Base-by-base conservation (phyloP, 2,888 invertebrate genomes). In the Pristionchus maxplancki region DNA sequence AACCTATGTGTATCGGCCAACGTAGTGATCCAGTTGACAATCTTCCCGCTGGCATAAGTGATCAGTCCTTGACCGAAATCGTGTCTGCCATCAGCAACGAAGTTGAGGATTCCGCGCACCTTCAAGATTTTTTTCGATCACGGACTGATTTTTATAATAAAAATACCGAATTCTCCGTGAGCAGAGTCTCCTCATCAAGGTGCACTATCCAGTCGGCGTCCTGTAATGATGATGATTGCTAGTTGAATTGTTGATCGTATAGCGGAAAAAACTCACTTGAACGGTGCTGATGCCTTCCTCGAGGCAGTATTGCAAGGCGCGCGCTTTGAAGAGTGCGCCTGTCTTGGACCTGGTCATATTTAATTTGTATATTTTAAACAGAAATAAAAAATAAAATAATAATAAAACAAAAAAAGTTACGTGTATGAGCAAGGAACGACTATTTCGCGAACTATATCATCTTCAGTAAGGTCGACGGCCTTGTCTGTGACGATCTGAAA, bases 1-100 rank as follows among this genome's bases (percentile, higher is more conserved):
- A n/a, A 93, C 94, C 94, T 89, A 88, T 94, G 95, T 94, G 97
- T 97, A 95, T 98, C 98, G 20, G 98, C 98, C 91, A 98, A 95
- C 0, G 98, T 98, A 31, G 98, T 98, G 90, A 98, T 96, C 98
- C 98, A 98, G 95, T 98, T 98, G 88, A 98, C 97, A 91, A 98
- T 95, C 83, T 97, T 97, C 95, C 98, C 98, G 95, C 98, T 98
- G 9, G 98, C 98, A 95, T 98, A 98, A 0, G 94, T 95, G 89
- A 95, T 95, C 37, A 95, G 94, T 48, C 95, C 98, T 95, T 98
- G 98, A 0, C 98, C 98, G 95, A 98, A 98, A 90, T 97, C 97
- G 95, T 98, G 97, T 95, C 97, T 97, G 0, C 98, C 98, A 95
- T 98, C 97, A 91, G 97, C 96, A 37, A 98, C 97, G 96, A 98